A percentile compares a stretch with the other conserved stretches of the same genome.
Conservation (phyloP, 2,888 invertebrate genomes). For the Tribolium freemani region DNA sequence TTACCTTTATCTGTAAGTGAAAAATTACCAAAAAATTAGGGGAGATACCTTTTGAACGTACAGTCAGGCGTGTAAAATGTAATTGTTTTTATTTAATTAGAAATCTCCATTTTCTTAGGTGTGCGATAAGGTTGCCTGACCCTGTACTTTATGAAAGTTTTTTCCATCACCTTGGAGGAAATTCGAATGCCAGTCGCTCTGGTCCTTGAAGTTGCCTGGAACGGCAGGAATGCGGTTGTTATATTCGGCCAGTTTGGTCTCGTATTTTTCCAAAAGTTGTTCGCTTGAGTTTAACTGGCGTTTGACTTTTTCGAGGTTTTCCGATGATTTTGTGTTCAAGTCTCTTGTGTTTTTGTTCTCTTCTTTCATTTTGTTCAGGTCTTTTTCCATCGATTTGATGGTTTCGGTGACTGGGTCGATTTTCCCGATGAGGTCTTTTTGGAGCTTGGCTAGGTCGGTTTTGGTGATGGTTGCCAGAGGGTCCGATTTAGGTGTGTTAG, state of each 20-base stretch:
- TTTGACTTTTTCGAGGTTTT: constrained; percentile 67
- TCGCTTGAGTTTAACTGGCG: constrained; percentile 70
- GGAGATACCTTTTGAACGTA: too few species aligned
- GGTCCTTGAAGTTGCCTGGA: constrained; percentile 50
- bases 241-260: constrained; percentile 71
- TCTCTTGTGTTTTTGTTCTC: constrained; percentile 67
- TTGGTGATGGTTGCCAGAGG: constrained; percentile 57
- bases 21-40: too few species aligned
- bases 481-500: constrained; percentile 32
- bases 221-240: constrained; percentile 60
- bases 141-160: too few species aligned
- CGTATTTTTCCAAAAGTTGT: constrained; percentile 72
- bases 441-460: constrained; percentile 58
- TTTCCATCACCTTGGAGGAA: constrained; percentile 63
- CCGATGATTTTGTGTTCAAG: constrained; percentile 67
- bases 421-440: constrained; percentile 58
- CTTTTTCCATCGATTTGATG: constrained; percentile 59
- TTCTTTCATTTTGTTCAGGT: constrained; percentile 60
- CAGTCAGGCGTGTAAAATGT: too few species aligned
- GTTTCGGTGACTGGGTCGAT: constrained; percentile 60
- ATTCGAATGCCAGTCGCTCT: constrained; percentile 62
- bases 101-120: too few species aligned
- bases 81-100: too few species aligned
- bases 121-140: too few species aligned
- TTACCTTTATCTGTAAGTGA: too few species aligned